phyloP scores from a whole-genome alignment of 2,113 vertebrate genomes.

The Heterochromis multidens region DNA sequence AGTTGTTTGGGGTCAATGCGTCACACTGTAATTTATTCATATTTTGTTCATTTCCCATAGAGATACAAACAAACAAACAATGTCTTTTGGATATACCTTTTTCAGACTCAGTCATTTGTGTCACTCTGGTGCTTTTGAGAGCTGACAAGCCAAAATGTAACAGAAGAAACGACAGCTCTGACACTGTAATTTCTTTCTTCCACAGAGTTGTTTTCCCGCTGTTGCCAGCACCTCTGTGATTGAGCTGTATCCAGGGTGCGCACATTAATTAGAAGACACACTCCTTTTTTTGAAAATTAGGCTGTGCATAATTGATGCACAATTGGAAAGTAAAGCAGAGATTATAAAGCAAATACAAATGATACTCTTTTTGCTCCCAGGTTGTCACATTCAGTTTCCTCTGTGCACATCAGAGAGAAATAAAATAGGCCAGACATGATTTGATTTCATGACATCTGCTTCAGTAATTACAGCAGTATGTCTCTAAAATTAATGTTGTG shows the following conservation, averaged over 20 bases:
- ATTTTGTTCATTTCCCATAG: not conserved
- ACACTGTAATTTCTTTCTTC: not conserved
- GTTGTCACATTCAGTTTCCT: not conserved
- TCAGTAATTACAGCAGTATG: not conserved
- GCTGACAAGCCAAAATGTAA: not conserved
- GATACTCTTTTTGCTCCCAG: not conserved
- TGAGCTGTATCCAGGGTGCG: not conserved
- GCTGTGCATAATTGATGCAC: slow-evolving; percentile 15
- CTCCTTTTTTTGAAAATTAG: not conserved
- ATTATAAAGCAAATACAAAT: not conserved
- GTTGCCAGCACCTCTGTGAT: not conserved
- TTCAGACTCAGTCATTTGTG: not conserved
- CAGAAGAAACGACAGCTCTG: not conserved
- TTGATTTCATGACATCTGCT: not conserved
- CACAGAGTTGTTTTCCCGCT: not conserved
- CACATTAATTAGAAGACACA: not conserved
- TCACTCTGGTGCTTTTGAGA: not conserved
- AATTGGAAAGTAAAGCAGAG: not conserved
- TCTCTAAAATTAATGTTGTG: not conserved
- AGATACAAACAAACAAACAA: not conserved
- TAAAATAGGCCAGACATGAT: not conserved
- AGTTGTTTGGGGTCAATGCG: not conserved
- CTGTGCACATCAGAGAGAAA: not conserved
- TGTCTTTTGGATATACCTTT: not conserved
- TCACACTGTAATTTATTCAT: not conserved